Evolutionary conservation across 2,797 vertebrate species (phyloP), one percentile per base, ranked within the genome.

Genomic region (Eutrigla gurnardus): DNA sequence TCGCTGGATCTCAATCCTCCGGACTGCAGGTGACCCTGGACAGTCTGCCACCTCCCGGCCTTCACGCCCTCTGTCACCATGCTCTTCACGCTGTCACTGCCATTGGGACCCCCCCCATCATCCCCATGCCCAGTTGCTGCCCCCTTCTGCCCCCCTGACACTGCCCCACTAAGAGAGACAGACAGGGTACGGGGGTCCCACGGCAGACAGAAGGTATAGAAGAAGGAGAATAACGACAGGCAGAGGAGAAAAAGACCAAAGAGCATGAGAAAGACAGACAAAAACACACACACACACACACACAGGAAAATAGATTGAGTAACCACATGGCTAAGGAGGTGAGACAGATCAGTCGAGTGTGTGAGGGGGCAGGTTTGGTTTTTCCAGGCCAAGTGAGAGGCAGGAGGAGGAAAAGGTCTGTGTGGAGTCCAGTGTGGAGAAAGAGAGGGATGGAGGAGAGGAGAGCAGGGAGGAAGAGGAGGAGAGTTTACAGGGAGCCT

Each of bases 1-100:
- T 98, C 98, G 96, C 93, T 96, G 91, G 96, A 95, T 95, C 95
- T 97, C 94, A 99, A 93, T 94, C 97, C 97, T 94, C 97, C 98
- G 37, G 97, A 96, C 82, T 97, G 96, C 95, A 98, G 92, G 95
- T 97, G 97, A 93, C 96, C 96, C 95, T 99, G 98, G 93, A 98
- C 95, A 18, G 94, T 97, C 94, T 98, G 96, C 98, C 97, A 99
- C 93, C 94, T 97, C 89, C 97, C 94, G 65, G 89, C 96, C 93
- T 96, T 96, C 86, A 94, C 95, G 85, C 94, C 96, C 67, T 95
- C 97, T 91, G 90, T 77, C 90, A 90, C 83, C 91, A 93, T 90
- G 94, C 96, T 97, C 90, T 94, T 92, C 94, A 96, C 86, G 86
- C 96, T 96, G 94, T 97, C 97, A 91, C 95, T 97, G 95, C 95